Evolutionary conservation across 2,797 vertebrate species (phyloP).

Genomic region (Nothura maculosa): DNA sequence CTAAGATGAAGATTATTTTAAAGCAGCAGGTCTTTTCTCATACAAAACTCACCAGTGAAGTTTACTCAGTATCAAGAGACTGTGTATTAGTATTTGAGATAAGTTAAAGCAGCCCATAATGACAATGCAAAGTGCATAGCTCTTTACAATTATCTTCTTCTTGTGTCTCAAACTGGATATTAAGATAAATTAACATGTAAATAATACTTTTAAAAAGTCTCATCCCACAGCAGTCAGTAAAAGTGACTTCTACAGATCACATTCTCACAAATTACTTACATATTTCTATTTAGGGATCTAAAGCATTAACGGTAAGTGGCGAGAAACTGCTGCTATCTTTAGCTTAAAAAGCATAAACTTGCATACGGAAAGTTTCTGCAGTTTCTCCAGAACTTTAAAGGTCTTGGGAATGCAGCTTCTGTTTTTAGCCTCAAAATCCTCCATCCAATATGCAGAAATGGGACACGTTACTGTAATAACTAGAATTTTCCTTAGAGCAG

Average conservation of each 20-base stretch:
- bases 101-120: neutral
- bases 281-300: neutral
- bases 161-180: neutral
- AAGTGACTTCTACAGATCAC: fast-evolving
- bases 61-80: neutral
- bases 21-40: neutral
- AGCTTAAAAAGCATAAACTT: neutral
- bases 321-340: neutral
- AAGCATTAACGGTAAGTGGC: neutral
- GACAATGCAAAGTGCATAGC: neutral
- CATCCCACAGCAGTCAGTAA: neutral
- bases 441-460: neutral
- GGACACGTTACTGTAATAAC: neutral
- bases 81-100: neutral
- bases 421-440: neutral
- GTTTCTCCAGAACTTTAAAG: neutral
- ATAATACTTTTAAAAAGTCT: neutral
- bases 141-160: neutral
- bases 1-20: conserved; percentile 14
- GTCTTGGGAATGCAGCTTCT: neutral
- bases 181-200: neutral
- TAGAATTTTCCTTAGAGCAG: neutral
- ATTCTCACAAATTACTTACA: neutral
- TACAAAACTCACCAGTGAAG: neutral
- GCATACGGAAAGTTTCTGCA: neutral